Conservation (phyloP, 1,140 invertebrate species). For the Zaprionus taronus region DNA sequence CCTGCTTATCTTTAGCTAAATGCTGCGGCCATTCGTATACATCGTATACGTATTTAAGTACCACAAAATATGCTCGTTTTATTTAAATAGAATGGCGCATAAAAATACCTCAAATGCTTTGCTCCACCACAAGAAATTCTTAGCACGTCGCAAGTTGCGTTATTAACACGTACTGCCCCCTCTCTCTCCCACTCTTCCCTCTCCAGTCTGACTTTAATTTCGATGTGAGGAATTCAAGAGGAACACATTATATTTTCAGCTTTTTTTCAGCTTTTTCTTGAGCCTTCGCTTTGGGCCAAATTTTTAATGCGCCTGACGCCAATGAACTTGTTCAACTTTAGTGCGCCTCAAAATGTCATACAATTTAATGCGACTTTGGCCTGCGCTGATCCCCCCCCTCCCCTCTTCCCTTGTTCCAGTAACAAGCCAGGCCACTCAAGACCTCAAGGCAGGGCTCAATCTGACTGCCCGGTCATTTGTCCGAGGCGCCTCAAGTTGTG, state of each 20-base stretch:
- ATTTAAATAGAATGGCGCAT: constrained; percentile 72
- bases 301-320: constrained; percentile 54
- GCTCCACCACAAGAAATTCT: constrained; percentile 39
- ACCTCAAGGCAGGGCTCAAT: constrained; percentile 30
- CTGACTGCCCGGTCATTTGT: constrained; percentile 60
- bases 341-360: constrained; percentile 75
- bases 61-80: constrained; percentile 71
- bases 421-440: constrained; percentile 15
- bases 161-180: constrained; percentile 72
- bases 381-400: not conserved
- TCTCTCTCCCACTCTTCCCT: constrained; percentile 2
- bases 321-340: constrained; percentile 72
- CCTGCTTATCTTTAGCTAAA: too few relatives aligned
- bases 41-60: constrained; percentile 33
- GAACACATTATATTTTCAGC: constrained; percentile 28
- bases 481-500: not conserved
- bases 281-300: constrained; percentile 9
- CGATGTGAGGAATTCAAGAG: constrained; percentile 57
- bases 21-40: constrained; percentile 6
- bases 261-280: not conserved
- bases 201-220: constrained; percentile 66
- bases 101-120: constrained; percentile 71
- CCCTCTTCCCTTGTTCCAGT: not conserved
- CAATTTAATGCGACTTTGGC: constrained; percentile 66
- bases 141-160: constrained; percentile 69